Evolutionary conservation across 2,797 vertebrate genomes (phyloP), one percentile per base, ranked within the genome.

Genomic region (Salmo trutta): DNA sequence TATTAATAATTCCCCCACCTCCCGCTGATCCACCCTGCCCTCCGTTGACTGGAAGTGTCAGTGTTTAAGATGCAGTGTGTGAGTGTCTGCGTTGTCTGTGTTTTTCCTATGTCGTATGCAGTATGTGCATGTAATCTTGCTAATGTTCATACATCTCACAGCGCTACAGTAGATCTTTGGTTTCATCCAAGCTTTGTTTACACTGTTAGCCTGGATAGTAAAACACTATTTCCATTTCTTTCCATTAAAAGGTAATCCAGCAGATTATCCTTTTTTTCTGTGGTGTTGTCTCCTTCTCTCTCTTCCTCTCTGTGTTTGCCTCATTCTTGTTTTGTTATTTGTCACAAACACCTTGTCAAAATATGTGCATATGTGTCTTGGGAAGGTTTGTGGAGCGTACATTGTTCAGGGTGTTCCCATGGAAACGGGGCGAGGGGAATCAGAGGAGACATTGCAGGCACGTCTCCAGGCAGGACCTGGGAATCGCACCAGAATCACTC

Each of bases 381-480:
- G 41, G 78, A 87, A 83, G 86, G 81, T 90, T 88, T 89, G 88
- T 74, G 72, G 76, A 80, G 75, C 82, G 81, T 85, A 82, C 89
- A 81, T 90, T 88, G 86, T 91, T 85, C 92, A 91, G 87, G 81
- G 78, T 76, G 93, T 93, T 93, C 85, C 92, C 83, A 93, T 94
- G 90, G 92, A 88, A 88, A 93, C 92, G 53, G 66, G 72, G 68
- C 36, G 16, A 47, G 83, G 77, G 82, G 86, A 86, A 83, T 77
- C 74, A 24, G 75, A 69, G 75, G 85, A 77, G 85, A 81, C 84
- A 81, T 77, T 81, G 78, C 82, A 62, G 51, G 79, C 77, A 81
- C 76, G 66, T 78, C 81, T 79, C 69, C 29, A 41, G 67, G 15
- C 67, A 33, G 33, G 17, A 69, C 19, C 33, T 69, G 67, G 67